phyloP scores from a whole-genome alignment of 2,113 vertebrate genomes.

The Illadopsis cleaveri region DNA sequence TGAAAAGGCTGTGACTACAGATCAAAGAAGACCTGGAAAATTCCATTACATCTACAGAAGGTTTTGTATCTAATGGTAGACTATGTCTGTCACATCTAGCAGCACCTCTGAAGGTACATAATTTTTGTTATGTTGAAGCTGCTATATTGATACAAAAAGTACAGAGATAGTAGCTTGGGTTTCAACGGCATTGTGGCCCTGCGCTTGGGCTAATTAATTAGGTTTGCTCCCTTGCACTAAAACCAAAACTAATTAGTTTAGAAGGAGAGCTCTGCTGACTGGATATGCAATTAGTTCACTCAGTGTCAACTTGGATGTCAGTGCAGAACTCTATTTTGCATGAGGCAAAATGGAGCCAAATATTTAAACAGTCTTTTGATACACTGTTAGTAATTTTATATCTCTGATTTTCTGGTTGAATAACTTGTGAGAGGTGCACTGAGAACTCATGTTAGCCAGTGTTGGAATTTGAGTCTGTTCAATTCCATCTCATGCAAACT shows the following conservation, averaged over 20 bases:
- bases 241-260: neutral
- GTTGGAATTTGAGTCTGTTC: neutral
- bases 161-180: neutral
- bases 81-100: neutral
- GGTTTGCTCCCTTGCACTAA: neutral
- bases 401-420: neutral
- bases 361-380: neutral
- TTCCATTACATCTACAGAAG: neutral
- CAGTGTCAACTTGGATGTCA: neutral
- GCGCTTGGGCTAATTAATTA: neutral
- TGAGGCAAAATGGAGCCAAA: neutral
- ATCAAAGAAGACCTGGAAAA: neutral
- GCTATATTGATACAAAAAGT: neutral
- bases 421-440: neutral
- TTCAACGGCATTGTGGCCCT: neutral
- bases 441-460: neutral
- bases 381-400: neutral
- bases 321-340: neutral
- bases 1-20: neutral
- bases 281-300: neutral
- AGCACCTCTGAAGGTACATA: neutral
- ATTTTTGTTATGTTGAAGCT: neutral
- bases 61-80: neutral
- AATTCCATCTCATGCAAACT: neutral
- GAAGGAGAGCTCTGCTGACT: neutral